phyloP scores from a whole-genome alignment of 53 echinoderm and acorn worm genomes.

The Crossaster papposus region DNA sequence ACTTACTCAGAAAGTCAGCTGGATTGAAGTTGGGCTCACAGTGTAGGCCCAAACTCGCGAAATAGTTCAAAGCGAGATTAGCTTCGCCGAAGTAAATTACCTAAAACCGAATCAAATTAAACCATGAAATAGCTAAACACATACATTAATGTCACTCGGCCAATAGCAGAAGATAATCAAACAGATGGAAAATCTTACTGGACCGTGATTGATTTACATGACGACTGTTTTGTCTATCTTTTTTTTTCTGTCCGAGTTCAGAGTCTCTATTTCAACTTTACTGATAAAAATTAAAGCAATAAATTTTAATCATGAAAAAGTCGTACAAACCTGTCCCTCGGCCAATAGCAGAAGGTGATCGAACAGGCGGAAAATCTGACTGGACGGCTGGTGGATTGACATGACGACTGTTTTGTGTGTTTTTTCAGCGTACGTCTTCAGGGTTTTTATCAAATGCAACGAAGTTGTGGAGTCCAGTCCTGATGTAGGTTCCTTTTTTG shows the following conservation, averaged over 20 bases:
- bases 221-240: too few relatives aligned
- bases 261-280: too few relatives aligned
- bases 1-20: conserved; percentile 91
- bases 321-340: conserved; percentile 73
- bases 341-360: conserved; percentile 70
- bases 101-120: conserved; percentile 14
- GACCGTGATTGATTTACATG: too few relatives aligned
- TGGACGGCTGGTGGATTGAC: conserved; percentile 92
- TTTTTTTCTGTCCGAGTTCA: too few relatives aligned
- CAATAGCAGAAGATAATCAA: too few relatives aligned
- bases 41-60: conserved; percentile 74
- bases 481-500: conserved; percentile 85
- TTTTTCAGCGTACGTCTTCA: conserved; percentile 69
- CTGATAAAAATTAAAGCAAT: background rate
- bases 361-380: conserved; percentile 83
- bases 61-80: conserved; percentile 68
- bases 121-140: background rate
- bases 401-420: conserved; percentile 74
- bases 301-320: background rate
- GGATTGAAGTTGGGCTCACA: conserved; percentile 81
- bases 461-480: conserved; percentile 88
- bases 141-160: too few relatives aligned
- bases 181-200: too few relatives aligned
- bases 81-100: conserved; percentile 76
- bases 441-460: conserved; percentile 57